Evolutionary conservation across 2,888 invertebrate species (phyloP).

Genomic region (Erebia ligea): DNA sequence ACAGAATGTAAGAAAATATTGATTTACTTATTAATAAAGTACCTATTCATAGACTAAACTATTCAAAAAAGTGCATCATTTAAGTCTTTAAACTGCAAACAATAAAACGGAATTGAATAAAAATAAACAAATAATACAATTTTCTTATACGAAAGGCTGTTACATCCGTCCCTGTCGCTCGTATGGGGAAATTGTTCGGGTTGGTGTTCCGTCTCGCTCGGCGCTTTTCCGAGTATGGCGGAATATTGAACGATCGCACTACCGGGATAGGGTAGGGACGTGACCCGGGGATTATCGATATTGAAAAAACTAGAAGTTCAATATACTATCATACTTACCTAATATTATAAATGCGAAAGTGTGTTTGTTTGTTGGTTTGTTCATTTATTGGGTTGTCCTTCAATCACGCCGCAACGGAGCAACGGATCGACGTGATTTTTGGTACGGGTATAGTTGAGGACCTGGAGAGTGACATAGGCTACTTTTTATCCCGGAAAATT

Average conservation of each 20-base stretch:
- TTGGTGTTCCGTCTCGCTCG: constrained; percentile 28
- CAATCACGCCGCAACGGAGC: no score
- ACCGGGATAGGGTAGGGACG: constrained; percentile 37
- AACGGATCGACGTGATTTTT: no score
- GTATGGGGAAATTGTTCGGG: constrained; percentile 12
- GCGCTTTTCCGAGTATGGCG: constrained; percentile 35
- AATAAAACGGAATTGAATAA: constrained; percentile 21
- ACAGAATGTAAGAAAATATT: no score
- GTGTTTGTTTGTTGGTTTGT: no score
- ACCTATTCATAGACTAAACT: background rate
- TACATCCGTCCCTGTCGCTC: constrained; percentile 22
- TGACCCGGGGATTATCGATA: constrained; percentile 10
- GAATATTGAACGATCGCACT: constrained; percentile 42
- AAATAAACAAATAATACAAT: constrained; percentile 27
- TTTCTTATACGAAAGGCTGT: constrained; percentile 12
- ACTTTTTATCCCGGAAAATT: no score
- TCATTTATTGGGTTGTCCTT: no score
- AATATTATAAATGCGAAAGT: no score
- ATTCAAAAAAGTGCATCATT: background rate
- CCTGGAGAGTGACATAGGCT: no score
- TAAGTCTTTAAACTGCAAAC: constrained; percentile 8
- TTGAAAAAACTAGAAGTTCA: no score
- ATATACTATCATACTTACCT: no score
- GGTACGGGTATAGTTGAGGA: no score
- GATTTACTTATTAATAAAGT: background rate